These are phyloP conservation scores for Calidris pygmaea DNA, from an alignment of 2,113 vertebrate species.

Conservation along the genomic window DNA sequence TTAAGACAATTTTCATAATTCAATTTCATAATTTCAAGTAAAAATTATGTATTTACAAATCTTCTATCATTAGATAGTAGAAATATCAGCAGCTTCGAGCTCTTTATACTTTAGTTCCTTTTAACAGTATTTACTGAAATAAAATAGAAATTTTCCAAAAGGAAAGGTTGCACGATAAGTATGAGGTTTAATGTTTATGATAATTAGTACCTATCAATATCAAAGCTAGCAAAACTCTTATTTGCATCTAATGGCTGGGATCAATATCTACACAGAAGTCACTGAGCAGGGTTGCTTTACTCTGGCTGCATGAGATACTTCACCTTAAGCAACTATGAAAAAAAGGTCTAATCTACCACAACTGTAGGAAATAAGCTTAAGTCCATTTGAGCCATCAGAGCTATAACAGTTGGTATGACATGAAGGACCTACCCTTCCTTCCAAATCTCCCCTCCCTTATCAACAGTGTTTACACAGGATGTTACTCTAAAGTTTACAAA, in stretches of 20 bases:
- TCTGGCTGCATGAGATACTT: background rate
- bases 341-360: background rate
- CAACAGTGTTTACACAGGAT: background rate
- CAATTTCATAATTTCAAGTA: background rate
- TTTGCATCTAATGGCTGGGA: background rate
- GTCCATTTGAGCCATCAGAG: background rate
- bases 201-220: background rate
- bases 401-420: background rate
- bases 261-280: background rate
- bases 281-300: background rate
- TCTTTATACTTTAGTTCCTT: background rate
- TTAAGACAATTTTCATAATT: background rate
- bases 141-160: background rate
- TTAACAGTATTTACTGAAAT: background rate
- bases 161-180: background rate
- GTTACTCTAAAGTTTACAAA: background rate
- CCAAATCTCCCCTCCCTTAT: background rate
- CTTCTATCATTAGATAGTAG: background rate
- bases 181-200: background rate
- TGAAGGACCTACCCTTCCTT: background rate
- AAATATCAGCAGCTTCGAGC: background rate
- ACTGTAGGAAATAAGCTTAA: background rate
- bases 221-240: background rate
- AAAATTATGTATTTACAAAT: background rate
- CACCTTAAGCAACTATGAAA: background rate